A percentile compares a stretch with the other conserved stretches of the same genome.
phyloP scores from a whole-genome alignment of 1,140 invertebrate genomes.

The Gonatopus flavifemur region DNA sequence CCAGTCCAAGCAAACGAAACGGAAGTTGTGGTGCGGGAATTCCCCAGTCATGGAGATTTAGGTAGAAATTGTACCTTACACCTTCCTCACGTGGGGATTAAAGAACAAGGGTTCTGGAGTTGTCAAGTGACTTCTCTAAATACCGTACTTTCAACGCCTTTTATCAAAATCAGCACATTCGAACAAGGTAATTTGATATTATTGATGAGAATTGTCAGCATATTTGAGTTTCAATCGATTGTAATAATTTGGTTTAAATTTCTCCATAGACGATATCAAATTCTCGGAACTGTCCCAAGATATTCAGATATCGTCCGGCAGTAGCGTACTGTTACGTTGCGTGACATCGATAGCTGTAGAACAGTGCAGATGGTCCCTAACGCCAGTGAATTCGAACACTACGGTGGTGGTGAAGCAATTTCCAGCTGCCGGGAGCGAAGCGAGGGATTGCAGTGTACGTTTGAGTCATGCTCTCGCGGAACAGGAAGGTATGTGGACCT shows the following conservation, averaged over 20 bases:
- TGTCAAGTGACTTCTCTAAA: constrained; percentile 44
- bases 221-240: neutral
- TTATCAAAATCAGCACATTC: constrained; percentile 43
- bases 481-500: constrained; percentile 53
- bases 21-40: constrained; percentile 39
- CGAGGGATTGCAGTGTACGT: constrained; percentile 51
- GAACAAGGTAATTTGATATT: constrained; percentile 42
- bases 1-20: constrained; percentile 34
- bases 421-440: constrained; percentile 42
- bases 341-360: constrained; percentile 48
- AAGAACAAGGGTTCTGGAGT: constrained; percentile 53
- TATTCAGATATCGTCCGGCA: constrained; percentile 51
- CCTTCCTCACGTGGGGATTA: constrained; percentile 30
- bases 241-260: neutral
- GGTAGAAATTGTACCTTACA: constrained; percentile 50
- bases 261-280: constrained; percentile 45
- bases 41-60: constrained; percentile 46
- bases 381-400: constrained; percentile 49
- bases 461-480: constrained; percentile 47
- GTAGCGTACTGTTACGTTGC: constrained; percentile 47
- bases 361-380: constrained; percentile 54
- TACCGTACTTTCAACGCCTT: constrained; percentile 34
- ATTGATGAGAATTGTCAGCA: neutral
- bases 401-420: constrained; percentile 55
- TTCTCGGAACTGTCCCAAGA: constrained; percentile 54